Percentiles rank a stretch among this genome's conserved stretches.
These are phyloP conservation scores for Caradrina clavipalpis DNA, from an alignment of 2,888 invertebrate genomes.

Conservation along the genomic window DNA sequence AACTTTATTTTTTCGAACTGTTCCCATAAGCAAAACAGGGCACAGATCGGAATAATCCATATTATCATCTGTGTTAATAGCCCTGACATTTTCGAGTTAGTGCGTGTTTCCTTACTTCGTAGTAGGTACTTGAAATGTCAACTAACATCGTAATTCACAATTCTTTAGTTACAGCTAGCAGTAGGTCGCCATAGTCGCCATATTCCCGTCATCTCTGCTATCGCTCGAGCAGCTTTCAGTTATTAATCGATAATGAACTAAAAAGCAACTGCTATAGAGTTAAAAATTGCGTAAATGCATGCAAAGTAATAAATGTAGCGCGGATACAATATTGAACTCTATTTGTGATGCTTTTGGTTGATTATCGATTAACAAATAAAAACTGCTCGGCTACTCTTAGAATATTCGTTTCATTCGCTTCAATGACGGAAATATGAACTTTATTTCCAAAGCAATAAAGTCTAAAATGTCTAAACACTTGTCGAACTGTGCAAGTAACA, in stretches of 20 bases:
- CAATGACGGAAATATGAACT: constrained; percentile 3
- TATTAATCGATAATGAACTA: too few relatives aligned
- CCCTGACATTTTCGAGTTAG: not conserved
- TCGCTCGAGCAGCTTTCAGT: too few relatives aligned
- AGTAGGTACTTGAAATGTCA: not conserved
- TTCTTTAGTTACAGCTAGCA: not conserved
- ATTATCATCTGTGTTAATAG: not conserved
- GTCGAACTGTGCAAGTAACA: constrained; percentile 61
- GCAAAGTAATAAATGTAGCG: too few relatives aligned
- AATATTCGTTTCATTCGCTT: not conserved
- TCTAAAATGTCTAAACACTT: constrained; percentile 21
- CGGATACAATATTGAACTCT: too few relatives aligned
- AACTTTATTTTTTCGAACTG: too few relatives aligned
- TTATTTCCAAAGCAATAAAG: constrained; percentile 4
- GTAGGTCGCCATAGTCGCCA: not conserved
- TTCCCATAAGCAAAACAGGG: too few relatives aligned
- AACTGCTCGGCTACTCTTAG: not conserved
- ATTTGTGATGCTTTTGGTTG: too few relatives aligned
- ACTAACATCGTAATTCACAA: too few relatives aligned
- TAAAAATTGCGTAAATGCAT: too few relatives aligned
- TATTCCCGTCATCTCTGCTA: not conserved
- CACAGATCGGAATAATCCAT: too few relatives aligned
- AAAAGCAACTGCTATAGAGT: too few relatives aligned
- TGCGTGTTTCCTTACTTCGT: not conserved
- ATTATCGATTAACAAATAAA: not conserved